These are phyloP conservation scores for Bufotes viridis DNA, from an alignment of 2,797 vertebrate species.

Conservation along the genomic window DNA sequence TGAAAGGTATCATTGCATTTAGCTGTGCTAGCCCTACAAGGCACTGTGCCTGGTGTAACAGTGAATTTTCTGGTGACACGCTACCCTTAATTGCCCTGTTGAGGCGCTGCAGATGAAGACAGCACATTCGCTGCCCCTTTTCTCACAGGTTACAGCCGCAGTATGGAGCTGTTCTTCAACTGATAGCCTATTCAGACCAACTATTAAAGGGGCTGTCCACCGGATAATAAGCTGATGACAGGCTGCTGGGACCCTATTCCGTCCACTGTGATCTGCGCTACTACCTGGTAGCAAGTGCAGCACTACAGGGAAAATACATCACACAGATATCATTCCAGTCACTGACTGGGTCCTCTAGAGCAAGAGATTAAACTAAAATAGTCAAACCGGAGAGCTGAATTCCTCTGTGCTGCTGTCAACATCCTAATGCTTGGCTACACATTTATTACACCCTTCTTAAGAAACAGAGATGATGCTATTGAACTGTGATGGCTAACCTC, in stretches of 20 bases:
- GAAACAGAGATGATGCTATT: no score
- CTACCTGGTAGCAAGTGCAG: no score
- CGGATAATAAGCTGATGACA: no score
- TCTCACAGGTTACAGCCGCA: neutral
- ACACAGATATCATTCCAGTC: neutral
- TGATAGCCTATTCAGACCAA: no score
- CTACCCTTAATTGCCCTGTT: neutral
- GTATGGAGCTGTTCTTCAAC: neutral
- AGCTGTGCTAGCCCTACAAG: no score
- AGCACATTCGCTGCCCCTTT: neutral
- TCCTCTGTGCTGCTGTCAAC: neutral
- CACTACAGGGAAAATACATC: no score
- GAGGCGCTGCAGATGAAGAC: neutral
- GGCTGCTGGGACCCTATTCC: neutral
- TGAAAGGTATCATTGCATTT: no score
- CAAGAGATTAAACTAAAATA: neutral
- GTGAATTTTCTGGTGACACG: no score
- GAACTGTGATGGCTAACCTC: no score
- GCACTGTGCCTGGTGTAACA: no score
- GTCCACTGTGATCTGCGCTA: neutral
- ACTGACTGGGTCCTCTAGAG: neutral
- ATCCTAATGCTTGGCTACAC: neutral
- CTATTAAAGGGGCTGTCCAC: no score
- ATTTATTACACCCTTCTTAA: neutral
- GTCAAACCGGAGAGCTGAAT: no score